Percentiles rank a stretch among this genome's conserved stretches.
Evolutionary conservation across 2,113 vertebrate genomes (phyloP).

Genomic region (Dissostichus mawsoni): DNA sequence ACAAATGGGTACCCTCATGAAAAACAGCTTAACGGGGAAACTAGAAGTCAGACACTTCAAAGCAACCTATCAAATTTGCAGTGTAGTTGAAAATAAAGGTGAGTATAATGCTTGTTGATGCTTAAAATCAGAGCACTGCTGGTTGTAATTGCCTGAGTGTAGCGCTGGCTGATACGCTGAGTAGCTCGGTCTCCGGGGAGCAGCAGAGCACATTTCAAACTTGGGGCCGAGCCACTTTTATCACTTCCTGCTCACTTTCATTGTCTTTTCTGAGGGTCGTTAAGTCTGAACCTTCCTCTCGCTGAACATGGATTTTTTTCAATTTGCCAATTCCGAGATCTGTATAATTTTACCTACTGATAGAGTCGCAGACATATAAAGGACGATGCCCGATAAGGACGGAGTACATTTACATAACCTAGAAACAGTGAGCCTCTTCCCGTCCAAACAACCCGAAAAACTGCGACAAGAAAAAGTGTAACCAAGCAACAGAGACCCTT

Average conservation of each 20-base stretch:
- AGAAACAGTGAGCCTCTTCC: background rate
- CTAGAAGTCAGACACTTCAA: background rate
- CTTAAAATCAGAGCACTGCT: background rate
- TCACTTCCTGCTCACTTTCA: background rate
- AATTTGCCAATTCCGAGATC: slow-evolving; percentile 10
- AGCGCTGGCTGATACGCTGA: background rate
- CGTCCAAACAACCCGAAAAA: background rate
- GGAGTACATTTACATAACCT: background rate
- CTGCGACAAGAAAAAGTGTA: slow-evolving; percentile 1
- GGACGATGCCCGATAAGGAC: background rate
- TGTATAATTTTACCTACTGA: slow-evolving; percentile 8
- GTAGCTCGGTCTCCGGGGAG: background rate
- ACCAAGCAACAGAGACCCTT: background rate
- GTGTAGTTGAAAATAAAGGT: too few species aligned
- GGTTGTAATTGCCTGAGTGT: slow-evolving; percentile 2
- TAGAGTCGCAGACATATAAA: slow-evolving; percentile 1
- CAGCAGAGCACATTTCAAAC: background rate
- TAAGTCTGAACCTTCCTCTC: background rate
- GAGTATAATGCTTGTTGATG: background rate
- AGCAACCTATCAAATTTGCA: background rate
- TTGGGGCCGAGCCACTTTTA: background rate
- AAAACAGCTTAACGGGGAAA: too few species aligned
- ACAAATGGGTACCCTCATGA: too few species aligned
- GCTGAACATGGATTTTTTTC: slow-evolving; percentile 17
- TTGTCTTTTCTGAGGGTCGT: background rate